These are phyloP conservation scores for Hypercompe scribonia DNA, from an alignment of 2,888 invertebrate species.

Conservation along the genomic window DNA sequence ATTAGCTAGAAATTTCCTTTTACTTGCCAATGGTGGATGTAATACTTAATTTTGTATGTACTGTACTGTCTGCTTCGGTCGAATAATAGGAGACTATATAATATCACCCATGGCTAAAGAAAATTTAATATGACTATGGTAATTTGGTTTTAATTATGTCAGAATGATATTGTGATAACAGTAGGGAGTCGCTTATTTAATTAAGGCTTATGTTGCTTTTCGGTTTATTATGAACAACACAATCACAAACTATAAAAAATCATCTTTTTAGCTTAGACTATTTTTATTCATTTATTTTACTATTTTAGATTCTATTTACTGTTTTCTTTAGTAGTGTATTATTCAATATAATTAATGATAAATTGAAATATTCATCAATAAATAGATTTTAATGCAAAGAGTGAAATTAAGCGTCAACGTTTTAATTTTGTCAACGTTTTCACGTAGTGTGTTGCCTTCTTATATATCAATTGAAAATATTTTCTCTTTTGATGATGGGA, in stretches of 20 bases:
- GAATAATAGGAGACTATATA: neutral
- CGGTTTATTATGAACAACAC: constrained; percentile 6
- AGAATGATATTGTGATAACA: neutral
- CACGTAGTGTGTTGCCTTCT: no score
- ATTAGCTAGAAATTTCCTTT: no score
- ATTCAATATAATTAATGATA: neutral
- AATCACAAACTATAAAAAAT: neutral
- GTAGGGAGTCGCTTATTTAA: constrained; percentile 14
- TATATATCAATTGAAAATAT: no score
- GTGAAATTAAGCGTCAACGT: neutral
- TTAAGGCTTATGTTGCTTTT: constrained; percentile 24
- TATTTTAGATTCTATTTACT: neutral
- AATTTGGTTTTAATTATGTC: constrained; percentile 9
- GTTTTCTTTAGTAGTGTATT: no score
- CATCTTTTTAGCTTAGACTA: neutral
- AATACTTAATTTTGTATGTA: no score
- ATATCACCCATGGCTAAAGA: neutral
- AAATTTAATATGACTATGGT: neutral
- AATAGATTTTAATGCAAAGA: neutral
- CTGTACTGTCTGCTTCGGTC: neutral
- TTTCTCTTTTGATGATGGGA: no score
- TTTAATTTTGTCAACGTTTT: neutral
- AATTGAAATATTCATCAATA: no score
- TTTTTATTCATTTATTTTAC: neutral
- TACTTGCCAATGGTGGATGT: no score